Conservation (phyloP, 2,797 vertebrate genomes). For the Trachops cirrhosus region DNA sequence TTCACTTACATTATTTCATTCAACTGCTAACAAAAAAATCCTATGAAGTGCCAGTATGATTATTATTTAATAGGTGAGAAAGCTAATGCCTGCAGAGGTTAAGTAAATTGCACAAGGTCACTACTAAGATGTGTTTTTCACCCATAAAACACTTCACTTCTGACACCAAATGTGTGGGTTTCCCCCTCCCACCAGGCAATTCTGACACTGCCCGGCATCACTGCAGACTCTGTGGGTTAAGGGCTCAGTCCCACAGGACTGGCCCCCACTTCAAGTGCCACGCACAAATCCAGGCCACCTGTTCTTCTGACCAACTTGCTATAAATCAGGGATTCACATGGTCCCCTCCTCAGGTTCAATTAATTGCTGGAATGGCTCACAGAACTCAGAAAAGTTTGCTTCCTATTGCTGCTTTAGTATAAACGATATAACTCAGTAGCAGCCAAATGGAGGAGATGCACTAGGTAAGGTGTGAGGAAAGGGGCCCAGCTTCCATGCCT, state of each 20-base stretch:
- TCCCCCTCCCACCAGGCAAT: background rate
- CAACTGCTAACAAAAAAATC: background rate
- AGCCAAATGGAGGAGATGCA: background rate
- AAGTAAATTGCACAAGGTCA: background rate
- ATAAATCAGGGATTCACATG: background rate
- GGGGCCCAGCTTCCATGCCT: rapidly evolving
- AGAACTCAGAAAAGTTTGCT: background rate
- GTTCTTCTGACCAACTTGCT: background rate
- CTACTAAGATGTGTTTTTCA: background rate
- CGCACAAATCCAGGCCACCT: background rate
- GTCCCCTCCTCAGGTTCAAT: background rate
- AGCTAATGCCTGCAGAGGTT: background rate
- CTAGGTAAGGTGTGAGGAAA: background rate
- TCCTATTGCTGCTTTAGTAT: background rate
- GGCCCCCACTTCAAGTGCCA: background rate
- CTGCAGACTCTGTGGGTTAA: background rate
- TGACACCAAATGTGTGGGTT: background rate
- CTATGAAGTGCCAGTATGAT: background rate
- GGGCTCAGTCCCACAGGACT: background rate
- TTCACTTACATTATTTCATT: background rate
- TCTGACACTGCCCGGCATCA: background rate
- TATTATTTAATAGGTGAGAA: background rate
- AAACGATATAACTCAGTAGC: background rate
- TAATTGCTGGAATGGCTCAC: background rate
- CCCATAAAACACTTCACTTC: background rate